A percentile compares a stretch with the other conserved stretches of the same genome.
These are phyloP conservation scores for Pasiphila rectangulata DNA, from an alignment of 2,888 invertebrate species.

Conservation along the genomic window DNA sequence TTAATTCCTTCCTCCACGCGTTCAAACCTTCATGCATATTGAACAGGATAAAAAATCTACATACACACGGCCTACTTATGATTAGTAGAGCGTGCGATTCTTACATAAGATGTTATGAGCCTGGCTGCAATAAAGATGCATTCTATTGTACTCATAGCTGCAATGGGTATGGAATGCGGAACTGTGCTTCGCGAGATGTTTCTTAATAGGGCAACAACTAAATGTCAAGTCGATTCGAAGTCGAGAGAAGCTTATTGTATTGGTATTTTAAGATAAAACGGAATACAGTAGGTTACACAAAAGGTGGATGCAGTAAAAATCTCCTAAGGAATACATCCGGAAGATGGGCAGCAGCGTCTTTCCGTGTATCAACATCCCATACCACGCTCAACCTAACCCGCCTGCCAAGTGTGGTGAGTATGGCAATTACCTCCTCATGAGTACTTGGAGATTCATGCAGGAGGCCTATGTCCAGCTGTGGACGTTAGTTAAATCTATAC, in stretches of 20 bases:
- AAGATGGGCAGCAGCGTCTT: too few species aligned
- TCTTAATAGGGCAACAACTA: conserved; percentile 11
- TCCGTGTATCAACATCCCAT: conserved; percentile 14
- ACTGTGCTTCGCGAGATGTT: conserved; percentile 21
- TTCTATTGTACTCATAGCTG: conserved; percentile 7
- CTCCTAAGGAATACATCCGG: too few species aligned
- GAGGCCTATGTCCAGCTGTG: too few species aligned
- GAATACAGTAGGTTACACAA: too few species aligned
- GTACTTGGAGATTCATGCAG: too few species aligned
- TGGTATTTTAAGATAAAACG: too few species aligned
- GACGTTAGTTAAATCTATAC: too few species aligned
- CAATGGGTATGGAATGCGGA: conserved; percentile 39
- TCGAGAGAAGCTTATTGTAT: too few species aligned
- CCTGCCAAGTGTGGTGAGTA: too few species aligned
- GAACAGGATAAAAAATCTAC: conserved; percentile 12
- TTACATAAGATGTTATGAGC: conserved; percentile 53
- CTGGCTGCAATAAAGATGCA: conserved; percentile 38
- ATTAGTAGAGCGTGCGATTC: conserved; percentile 57
- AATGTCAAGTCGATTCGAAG: neutral
- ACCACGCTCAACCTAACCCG: too few species aligned
- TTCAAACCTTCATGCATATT: conserved; percentile 21
- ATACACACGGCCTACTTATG: conserved; percentile 14
- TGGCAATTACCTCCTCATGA: too few species aligned
- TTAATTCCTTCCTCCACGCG: neutral
- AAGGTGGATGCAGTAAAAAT: conserved; percentile 1